Conservation (phyloP, 2,888 invertebrate species). For the Platynereis dumerilii region DNA sequence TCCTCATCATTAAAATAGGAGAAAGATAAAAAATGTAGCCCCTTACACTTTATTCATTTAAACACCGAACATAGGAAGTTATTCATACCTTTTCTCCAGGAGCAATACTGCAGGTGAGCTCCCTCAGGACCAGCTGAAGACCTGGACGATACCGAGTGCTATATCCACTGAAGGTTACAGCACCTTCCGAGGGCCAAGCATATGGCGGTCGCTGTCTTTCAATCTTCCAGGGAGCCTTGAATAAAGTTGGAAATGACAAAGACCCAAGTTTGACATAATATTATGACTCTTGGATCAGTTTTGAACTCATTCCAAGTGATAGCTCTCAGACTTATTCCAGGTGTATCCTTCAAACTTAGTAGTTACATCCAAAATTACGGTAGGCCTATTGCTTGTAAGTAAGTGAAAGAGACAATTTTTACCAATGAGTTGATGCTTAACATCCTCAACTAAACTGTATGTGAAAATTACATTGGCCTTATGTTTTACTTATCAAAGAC, state of each 20-base stretch:
- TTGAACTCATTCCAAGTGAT: background rate
- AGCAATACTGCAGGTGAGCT: constrained; percentile 50
- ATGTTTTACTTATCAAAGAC: too few relatives aligned
- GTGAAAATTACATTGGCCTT: too few relatives aligned
- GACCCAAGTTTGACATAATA: too few relatives aligned
- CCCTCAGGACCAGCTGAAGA: constrained; percentile 58
- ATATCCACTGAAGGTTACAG: constrained; percentile 52
- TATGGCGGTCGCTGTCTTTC: constrained; percentile 41
- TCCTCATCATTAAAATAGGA: too few relatives aligned
- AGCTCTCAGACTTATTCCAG: background rate
- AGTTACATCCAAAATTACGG: background rate
- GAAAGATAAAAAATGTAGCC: too few relatives aligned
- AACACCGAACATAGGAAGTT: too few relatives aligned
- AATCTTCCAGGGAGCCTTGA: constrained; percentile 51
- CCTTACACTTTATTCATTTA: too few relatives aligned
- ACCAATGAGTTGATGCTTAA: too few relatives aligned
- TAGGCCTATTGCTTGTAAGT: too few relatives aligned
- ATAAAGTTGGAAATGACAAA: too few relatives aligned
- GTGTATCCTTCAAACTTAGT: background rate
- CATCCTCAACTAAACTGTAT: background rate
- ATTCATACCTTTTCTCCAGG: constrained; percentile 60
- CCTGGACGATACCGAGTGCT: constrained; percentile 57
- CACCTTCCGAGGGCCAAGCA: constrained; percentile 56
- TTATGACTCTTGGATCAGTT: too few relatives aligned
- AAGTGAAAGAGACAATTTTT: too few relatives aligned